These are phyloP conservation scores for Prosopocoilus inquinatus DNA, from an alignment of 2,888 invertebrate genomes.

Conservation along the genomic window DNA sequence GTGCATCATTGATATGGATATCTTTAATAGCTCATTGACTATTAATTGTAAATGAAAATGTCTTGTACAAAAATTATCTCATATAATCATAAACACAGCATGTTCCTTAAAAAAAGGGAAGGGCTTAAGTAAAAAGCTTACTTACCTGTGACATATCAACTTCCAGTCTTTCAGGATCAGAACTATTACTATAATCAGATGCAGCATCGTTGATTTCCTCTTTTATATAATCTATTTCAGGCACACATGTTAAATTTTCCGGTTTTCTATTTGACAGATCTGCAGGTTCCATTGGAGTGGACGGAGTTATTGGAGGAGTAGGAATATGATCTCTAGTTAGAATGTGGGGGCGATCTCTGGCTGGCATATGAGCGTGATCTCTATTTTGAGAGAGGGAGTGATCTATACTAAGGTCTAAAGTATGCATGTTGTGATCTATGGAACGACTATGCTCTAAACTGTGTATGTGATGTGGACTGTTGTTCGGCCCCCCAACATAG, in stretches of 20 bases:
- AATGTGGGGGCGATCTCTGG: background rate
- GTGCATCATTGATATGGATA: too few relatives aligned
- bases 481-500: background rate
- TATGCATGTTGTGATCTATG: background rate
- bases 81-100: too few relatives aligned
- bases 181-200: slow-evolving; percentile 64
- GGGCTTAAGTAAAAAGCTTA: background rate
- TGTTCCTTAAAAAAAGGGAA: too few relatives aligned
- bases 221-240: slow-evolving; percentile 47
- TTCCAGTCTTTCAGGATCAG: slow-evolving; percentile 72
- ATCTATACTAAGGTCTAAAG: background rate
- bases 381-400: background rate
- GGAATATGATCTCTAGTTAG: background rate
- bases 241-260: slow-evolving; percentile 47
- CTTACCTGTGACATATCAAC: slow-evolving; percentile 62
- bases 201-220: slow-evolving; percentile 43
- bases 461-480: background rate
- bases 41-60: too few relatives aligned
- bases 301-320: background rate
- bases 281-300: slow-evolving; percentile 39
- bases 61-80: too few relatives aligned
- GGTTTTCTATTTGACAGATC: slow-evolving; percentile 47
- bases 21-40: too few relatives aligned
- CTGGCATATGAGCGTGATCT: background rate
- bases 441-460: background rate